Evolutionary conservation across 2,888 invertebrate genomes (phyloP).

Genomic region (Xestobium rufovillosum): DNA sequence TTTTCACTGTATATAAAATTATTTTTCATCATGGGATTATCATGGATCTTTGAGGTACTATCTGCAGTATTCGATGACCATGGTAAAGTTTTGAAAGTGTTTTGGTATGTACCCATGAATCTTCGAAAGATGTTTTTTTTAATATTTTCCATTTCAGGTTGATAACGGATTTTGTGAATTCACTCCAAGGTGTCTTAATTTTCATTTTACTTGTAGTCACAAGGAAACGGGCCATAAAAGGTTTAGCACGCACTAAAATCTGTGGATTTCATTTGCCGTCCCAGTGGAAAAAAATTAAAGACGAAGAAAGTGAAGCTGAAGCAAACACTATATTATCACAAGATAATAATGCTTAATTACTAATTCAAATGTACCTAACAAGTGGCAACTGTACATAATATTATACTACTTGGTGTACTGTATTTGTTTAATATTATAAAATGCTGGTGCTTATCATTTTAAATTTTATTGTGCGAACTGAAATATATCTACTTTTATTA

Average conservation of each 20-base stretch:
- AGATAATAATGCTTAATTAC: background rate
- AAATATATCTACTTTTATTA: too few relatives aligned
- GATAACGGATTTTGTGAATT: slow-evolving; percentile 52
- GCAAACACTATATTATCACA: slow-evolving; percentile 22
- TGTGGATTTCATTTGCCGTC: slow-evolving; percentile 32
- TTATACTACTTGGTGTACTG: too few relatives aligned
- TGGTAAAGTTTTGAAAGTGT: slow-evolving; percentile 22
- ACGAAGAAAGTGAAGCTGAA: slow-evolving; percentile 47
- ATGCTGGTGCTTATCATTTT: too few relatives aligned
- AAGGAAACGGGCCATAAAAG: slow-evolving; percentile 47
- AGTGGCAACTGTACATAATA: too few relatives aligned
- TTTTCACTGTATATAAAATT: slow-evolving; percentile 57
- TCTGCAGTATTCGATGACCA: slow-evolving; percentile 35
- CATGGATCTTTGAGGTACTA: slow-evolving; percentile 63
- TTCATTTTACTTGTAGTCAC: slow-evolving; percentile 54
- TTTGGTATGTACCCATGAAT: slow-evolving; percentile 34
- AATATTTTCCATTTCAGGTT: slow-evolving; percentile 43
- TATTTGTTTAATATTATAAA: too few relatives aligned
- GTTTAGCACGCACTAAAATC: slow-evolving; percentile 42
- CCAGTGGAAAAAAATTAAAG: slow-evolving; percentile 38
- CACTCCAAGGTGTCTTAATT: slow-evolving; percentile 54
- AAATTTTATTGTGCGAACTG: too few relatives aligned
- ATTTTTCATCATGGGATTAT: slow-evolving; percentile 61
- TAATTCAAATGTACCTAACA: too few relatives aligned
- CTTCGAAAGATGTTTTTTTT: slow-evolving; percentile 10